phyloP scores from a whole-genome alignment of 64 coral and sea anemone species.

The Orbicella faveolata region DNA sequence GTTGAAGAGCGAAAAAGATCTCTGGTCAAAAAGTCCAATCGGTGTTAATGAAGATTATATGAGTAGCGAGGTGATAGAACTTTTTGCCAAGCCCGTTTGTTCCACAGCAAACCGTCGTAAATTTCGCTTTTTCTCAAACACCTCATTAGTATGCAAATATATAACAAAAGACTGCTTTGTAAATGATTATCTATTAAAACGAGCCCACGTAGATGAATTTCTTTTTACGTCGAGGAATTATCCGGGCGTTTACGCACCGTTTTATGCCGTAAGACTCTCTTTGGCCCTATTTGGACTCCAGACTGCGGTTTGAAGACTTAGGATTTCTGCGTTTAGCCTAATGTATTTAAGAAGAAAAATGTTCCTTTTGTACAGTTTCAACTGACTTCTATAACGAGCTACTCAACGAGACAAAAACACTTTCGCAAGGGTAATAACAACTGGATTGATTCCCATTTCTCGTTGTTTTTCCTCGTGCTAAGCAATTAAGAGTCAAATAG shows the following conservation, averaged over 20 bases:
- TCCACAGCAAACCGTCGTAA: slow-evolving; percentile 39
- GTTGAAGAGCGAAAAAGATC: slow-evolving; percentile 27
- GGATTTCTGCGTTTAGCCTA: neutral
- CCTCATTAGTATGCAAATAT: slow-evolving; percentile 70
- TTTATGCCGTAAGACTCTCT: neutral
- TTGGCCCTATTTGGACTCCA: neutral
- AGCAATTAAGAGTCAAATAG: slow-evolving; percentile 16
- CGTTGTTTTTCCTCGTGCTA: slow-evolving; percentile 13
- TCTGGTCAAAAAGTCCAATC: neutral
- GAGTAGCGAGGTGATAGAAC: neutral
- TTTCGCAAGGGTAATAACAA: neutral
- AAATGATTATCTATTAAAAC: slow-evolving; percentile 3
- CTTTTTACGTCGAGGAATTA: neutral
- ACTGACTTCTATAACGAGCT: neutral
- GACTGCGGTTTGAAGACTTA: neutral
- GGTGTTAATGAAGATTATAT: slow-evolving; percentile 32
- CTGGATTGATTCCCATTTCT: neutral
- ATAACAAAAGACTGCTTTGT: slow-evolving; percentile 57
- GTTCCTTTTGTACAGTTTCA: neutral
- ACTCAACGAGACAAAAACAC: neutral
- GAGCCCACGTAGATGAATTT: neutral
- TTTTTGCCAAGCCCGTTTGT: neutral
- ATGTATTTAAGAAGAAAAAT: neutral
- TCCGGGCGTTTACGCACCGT: neutral
- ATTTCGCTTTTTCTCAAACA: slow-evolving; percentile 45